A percentile compares a stretch with the other conserved stretches of the same genome.
phyloP scores from a whole-genome alignment of 2,888 invertebrate species.

The Phortica okadai region DNA sequence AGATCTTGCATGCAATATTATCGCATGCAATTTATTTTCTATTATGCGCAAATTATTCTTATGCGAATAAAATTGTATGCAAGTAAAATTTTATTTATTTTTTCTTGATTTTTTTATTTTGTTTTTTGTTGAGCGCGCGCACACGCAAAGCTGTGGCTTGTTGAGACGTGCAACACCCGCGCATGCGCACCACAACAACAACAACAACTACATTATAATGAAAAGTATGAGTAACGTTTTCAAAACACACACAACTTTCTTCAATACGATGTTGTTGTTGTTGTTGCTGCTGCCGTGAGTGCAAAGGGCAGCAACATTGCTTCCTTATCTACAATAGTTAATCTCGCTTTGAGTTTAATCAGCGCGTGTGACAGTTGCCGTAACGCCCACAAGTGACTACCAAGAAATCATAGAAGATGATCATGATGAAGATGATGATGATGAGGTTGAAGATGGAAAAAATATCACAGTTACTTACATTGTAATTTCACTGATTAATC shows the following conservation, averaged over 20 bases:
- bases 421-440: background rate
- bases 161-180: slow-evolving; percentile 11
- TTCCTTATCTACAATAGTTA: slow-evolving; percentile 51
- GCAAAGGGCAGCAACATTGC: slow-evolving; percentile 28
- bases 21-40: slow-evolving; percentile 45
- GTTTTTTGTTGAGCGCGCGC: slow-evolving; percentile 58
- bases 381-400: slow-evolving; percentile 58
- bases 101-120: slow-evolving; percentile 32
- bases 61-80: slow-evolving; percentile 17
- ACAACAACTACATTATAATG: background rate
- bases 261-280: background rate
- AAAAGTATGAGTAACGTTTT: slow-evolving; percentile 1
- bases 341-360: slow-evolving; percentile 62
- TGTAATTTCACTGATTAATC: slow-evolving; percentile 71
- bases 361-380: slow-evolving; percentile 67
- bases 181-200: slow-evolving; percentile 11
- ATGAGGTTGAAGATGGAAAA: background rate
- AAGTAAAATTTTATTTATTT: background rate
- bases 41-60: slow-evolving; percentile 31
- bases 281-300: background rate
- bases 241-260: slow-evolving; percentile 5
- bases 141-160: slow-evolving; percentile 54
- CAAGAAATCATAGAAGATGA: background rate
- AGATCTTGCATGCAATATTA: slow-evolving; percentile 40
- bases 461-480: background rate